These are phyloP conservation scores for Acomys russatus DNA, from an alignment of 2,797 vertebrate species.

Conservation along the genomic window DNA sequence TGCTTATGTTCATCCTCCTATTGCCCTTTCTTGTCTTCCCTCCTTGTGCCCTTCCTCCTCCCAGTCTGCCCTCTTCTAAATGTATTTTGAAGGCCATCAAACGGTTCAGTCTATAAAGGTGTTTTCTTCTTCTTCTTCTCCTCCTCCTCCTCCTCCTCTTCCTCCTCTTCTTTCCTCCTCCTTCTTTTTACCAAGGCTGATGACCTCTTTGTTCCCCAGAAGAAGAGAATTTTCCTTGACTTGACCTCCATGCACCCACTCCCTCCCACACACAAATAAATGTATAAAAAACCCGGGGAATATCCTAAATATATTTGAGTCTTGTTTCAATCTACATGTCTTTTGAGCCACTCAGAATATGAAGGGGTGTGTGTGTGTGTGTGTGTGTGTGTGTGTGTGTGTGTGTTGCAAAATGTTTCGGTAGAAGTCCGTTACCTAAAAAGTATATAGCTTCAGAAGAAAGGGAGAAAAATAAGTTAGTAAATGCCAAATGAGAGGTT, in stretches of 20 bases:
- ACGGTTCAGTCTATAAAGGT: background rate
- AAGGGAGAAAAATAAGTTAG: background rate
- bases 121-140: no score
- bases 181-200: background rate
- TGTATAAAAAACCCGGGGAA: background rate
- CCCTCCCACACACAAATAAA: background rate
- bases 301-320: slow-evolving; percentile 6
- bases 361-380: background rate
- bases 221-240: background rate
- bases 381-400: background rate
- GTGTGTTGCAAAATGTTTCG: slow-evolving; percentile 10
- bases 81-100: background rate
- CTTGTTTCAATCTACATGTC: background rate
- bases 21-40: background rate
- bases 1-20: background rate
- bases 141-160: no score
- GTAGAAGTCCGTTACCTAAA: background rate
- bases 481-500: background rate
- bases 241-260: background rate
- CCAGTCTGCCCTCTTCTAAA: background rate
- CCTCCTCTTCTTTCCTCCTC: no score
- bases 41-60: background rate
- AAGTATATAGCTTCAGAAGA: background rate
- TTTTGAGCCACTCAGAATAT: slow-evolving; percentile 6
- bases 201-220: background rate